Percentiles rank a stretch among this genome's conserved stretches.
Conservation (phyloP, 1,140 invertebrate genomes). For the Chelonus insularis region DNA sequence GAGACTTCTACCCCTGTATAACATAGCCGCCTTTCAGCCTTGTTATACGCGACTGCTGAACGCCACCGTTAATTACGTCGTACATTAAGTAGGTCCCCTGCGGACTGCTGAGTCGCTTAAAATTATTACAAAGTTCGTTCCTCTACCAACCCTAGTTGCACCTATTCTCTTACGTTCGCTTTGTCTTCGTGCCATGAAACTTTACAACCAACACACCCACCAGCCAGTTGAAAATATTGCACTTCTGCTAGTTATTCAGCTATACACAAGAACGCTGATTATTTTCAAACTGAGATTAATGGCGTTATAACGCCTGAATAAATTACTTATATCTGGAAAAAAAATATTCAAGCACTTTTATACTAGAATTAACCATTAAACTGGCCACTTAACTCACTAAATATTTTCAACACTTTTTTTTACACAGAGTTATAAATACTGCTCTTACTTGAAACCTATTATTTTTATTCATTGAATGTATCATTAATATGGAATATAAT, state of each 20-base stretch:
- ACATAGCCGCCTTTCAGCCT: constrained; percentile 39
- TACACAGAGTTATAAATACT: no score
- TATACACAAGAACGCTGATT: background rate
- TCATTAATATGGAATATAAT: no score
- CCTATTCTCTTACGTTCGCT: background rate
- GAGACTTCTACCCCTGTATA: constrained; percentile 27
- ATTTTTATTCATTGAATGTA: no score
- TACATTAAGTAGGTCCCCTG: constrained; percentile 31
- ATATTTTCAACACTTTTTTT: no score
- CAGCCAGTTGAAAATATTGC: background rate
- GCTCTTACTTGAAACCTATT: no score
- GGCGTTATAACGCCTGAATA: background rate
- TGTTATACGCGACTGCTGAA: constrained; percentile 47
- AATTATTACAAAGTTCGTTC: constrained; percentile 33
- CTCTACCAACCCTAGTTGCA: background rate
- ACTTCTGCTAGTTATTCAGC: background rate
- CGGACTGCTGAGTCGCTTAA: constrained; percentile 30
- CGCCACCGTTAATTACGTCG: constrained; percentile 53
- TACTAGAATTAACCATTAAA: no score
- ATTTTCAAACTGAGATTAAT: constrained; percentile 1
- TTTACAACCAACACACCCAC: background rate
- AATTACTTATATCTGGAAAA: no score
- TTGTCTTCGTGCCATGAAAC: background rate
- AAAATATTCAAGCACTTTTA: no score
- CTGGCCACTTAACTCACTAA: no score